Percentiles rank a stretch among this genome's conserved stretches.
phyloP scores from a whole-genome alignment of 2,113 vertebrate genomes.

The Takifugu bimaculatus region DNA sequence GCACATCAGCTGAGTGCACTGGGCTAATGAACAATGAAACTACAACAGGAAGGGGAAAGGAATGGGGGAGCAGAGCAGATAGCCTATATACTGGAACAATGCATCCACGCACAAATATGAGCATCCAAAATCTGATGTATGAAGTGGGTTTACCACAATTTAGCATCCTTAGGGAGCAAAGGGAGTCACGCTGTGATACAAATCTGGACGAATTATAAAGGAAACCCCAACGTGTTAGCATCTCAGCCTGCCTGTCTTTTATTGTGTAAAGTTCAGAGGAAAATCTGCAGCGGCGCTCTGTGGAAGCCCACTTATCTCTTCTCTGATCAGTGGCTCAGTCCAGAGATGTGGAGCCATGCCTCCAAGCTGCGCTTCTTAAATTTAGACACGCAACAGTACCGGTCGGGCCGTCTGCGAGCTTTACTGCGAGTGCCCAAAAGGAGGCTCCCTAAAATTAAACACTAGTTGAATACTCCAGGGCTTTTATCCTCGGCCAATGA shows the following conservation, averaged over 20 bases:
- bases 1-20: background rate
- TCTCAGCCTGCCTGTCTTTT: too few species aligned
- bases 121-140: too few species aligned
- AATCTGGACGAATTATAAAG: too few species aligned
- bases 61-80: background rate
- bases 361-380: conserved; percentile 56
- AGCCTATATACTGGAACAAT: background rate
- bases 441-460: conserved; percentile 78
- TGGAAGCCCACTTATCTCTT: background rate
- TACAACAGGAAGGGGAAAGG: background rate
- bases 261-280: background rate
- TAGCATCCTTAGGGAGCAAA: too few species aligned
- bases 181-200: too few species aligned
- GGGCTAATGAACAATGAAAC: background rate
- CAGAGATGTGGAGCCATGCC: conserved; percentile 35
- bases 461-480: conserved; percentile 59
- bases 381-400: conserved; percentile 54
- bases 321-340: conserved; percentile 13
- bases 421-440: conserved; percentile 41
- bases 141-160: too few species aligned
- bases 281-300: background rate
- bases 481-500: conserved; percentile 73
- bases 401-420: conserved; percentile 44
- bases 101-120: too few species aligned
- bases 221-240: too few species aligned